Evolutionary conservation across 2,797 vertebrate species (phyloP).

Genomic region (Denticeps clupeoides): DNA sequence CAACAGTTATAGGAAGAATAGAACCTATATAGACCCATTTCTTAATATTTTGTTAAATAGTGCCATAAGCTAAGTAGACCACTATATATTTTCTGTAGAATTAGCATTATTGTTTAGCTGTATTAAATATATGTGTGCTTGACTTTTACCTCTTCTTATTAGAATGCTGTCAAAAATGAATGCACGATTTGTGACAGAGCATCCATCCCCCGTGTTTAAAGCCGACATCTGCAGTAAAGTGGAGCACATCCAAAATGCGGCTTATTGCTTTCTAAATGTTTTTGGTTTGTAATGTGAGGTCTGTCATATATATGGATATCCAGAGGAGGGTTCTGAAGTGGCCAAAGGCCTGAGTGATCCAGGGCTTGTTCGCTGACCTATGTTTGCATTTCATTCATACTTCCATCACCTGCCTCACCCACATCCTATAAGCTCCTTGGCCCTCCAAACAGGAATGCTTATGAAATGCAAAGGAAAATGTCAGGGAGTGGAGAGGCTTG

Average conservation of each 20-base stretch:
- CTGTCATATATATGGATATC: constrained; percentile 26
- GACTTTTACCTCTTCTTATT: constrained; percentile 35
- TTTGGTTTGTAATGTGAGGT: constrained; percentile 29
- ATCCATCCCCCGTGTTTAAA: constrained; percentile 35
- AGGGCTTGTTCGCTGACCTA: constrained; percentile 17
- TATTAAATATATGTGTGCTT: no score
- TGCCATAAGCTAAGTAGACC: no score
- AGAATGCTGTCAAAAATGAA: constrained; percentile 33
- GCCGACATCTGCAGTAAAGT: constrained; percentile 30
- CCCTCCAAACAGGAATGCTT: neutral
- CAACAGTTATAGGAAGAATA: no score
- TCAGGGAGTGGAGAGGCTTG: constrained; percentile 5
- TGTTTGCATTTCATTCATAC: constrained; percentile 22
- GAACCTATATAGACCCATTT: no score
- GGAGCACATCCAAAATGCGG: constrained; percentile 38
- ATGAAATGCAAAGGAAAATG: neutral
- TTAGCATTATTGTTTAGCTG: no score
- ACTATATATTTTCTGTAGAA: no score
- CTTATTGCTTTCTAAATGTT: constrained; percentile 24
- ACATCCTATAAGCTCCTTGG: neutral
- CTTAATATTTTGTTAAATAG: no score
- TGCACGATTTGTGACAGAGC: constrained; percentile 35
- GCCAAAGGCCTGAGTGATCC: constrained; percentile 23
- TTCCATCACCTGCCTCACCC: neutral
- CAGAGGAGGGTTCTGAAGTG: constrained; percentile 13